Conservation (phyloP, 2,888 invertebrate genomes). For the Zeuzera pyrina region DNA sequence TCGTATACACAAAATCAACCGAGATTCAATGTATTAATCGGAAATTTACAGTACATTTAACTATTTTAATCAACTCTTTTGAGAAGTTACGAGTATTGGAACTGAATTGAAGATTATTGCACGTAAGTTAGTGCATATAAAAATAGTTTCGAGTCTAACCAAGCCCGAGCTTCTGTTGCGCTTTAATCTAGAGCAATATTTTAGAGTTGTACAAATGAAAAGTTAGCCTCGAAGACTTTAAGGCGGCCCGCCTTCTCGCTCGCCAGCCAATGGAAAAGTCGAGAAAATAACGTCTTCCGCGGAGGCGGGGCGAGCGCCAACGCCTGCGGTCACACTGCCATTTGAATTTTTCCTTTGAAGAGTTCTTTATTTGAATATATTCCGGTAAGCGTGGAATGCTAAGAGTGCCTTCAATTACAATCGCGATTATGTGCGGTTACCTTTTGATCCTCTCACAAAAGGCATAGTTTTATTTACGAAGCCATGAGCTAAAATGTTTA, state of each 20-base stretch:
- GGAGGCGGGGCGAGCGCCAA: slow-evolving; percentile 60
- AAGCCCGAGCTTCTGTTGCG: slow-evolving; percentile 53
- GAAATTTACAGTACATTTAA: too few relatives aligned
- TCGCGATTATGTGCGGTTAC: slow-evolving; percentile 1
- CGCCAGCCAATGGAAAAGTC: slow-evolving; percentile 67
- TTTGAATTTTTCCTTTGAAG: slow-evolving; percentile 66
- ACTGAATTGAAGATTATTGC: slow-evolving; percentile 27
- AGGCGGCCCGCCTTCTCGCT: slow-evolving; percentile 51
- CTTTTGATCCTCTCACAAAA: too few relatives aligned
- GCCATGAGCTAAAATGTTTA: too few relatives aligned
- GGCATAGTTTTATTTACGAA: too few relatives aligned
- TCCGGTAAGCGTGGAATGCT: neutral
- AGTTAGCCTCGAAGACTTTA: slow-evolving; percentile 63
- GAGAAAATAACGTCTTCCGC: slow-evolving; percentile 65
- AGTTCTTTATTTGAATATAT: slow-evolving; percentile 58
- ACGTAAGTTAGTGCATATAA: slow-evolving; percentile 25
- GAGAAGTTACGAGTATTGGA: too few relatives aligned
- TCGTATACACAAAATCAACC: too few relatives aligned
- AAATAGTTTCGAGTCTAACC: slow-evolving; percentile 48
- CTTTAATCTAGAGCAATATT: slow-evolving; percentile 67
- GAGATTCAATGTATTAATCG: too few relatives aligned
- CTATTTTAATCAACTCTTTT: too few relatives aligned
- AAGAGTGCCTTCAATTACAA: neutral
- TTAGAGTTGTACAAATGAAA: slow-evolving; percentile 69
- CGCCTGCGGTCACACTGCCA: slow-evolving; percentile 57